Evolutionary conservation across 2,888 invertebrate genomes (phyloP).

Genomic region (Eupithecia centaureata): DNA sequence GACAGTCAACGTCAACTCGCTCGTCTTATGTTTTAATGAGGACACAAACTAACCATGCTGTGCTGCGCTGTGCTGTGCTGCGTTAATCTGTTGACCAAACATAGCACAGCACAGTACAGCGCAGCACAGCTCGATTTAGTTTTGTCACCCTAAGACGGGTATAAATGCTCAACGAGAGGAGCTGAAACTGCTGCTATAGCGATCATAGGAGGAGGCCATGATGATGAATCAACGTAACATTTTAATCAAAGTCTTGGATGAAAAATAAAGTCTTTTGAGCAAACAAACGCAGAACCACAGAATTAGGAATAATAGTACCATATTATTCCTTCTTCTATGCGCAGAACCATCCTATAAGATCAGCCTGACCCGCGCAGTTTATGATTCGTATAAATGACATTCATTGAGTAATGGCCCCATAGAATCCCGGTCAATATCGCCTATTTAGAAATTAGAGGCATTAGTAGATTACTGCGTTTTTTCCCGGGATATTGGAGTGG

Average conservation of each 20-base stretch:
- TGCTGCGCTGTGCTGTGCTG: no score
- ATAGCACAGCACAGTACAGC: no score
- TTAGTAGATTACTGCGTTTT: slow-evolving; percentile 35
- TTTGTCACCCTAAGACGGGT: no score
- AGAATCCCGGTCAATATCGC: slow-evolving; percentile 41
- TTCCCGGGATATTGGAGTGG: slow-evolving; percentile 14
- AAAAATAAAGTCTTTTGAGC: not conserved
- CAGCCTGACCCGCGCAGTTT: slow-evolving; percentile 5
- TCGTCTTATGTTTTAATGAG: no score
- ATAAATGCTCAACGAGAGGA: not conserved
- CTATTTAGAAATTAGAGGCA: slow-evolving; percentile 40
- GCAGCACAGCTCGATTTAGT: no score
- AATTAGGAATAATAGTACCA: no score
- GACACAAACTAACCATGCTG: no score
- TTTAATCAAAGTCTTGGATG: not conserved
- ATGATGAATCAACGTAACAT: not conserved
- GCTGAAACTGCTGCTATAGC: not conserved
- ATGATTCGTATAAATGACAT: slow-evolving; percentile 34
- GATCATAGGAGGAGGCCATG: not conserved
- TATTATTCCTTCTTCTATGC: no score
- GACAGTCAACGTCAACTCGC: no score
- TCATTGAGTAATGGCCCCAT: slow-evolving; percentile 42
- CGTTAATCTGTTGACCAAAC: no score
- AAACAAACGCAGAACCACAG: slow-evolving; percentile 8
- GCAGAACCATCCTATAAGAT: slow-evolving; percentile 14